Percentiles rank a stretch among this genome's conserved stretches.
Conservation (phyloP, 1,140 invertebrate species). For the Paramacrobiotus metropolitanus region DNA sequence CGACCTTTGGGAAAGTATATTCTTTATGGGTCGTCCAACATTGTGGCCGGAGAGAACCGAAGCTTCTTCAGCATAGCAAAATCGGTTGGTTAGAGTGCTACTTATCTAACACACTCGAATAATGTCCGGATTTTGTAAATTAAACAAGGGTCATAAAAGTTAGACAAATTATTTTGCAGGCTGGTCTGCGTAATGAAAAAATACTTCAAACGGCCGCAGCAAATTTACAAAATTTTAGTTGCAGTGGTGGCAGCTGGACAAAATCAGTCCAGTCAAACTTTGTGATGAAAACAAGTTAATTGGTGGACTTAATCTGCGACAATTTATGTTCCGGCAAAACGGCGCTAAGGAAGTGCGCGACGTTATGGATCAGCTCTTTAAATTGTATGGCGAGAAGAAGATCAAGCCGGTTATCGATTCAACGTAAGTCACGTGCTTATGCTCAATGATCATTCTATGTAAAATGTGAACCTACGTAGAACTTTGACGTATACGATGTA, state of each 20-base stretch:
- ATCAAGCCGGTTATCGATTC: slow-evolving; percentile 60
- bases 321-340: slow-evolving; percentile 53
- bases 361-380: slow-evolving; percentile 43
- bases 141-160: too few relatives aligned
- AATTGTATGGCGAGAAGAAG: slow-evolving; percentile 45
- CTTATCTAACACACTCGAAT: too few relatives aligned
- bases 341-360: slow-evolving; percentile 39
- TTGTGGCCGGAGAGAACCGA: slow-evolving; percentile 27
- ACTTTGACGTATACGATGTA: too few relatives aligned
- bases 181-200: too few relatives aligned
- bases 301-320: slow-evolving; percentile 53
- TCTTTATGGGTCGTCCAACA: slow-evolving; percentile 37
- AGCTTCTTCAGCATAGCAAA: slow-evolving; percentile 28
- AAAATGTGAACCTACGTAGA: too few relatives aligned
- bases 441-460: too few relatives aligned
- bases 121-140: too few relatives aligned
- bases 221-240: too few relatives aligned
- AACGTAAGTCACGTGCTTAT: too few relatives aligned
- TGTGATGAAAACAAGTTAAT: slow-evolving; percentile 68
- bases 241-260: slow-evolving; percentile 71
- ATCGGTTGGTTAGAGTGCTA: slow-evolving; percentile 19
- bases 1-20: slow-evolving; percentile 73
- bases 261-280: slow-evolving; percentile 58
- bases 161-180: too few relatives aligned
- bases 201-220: too few relatives aligned